Base-by-base conservation (phyloP, 2,888 invertebrate genomes). In the Eudasyphora cyanicolor region DNA sequence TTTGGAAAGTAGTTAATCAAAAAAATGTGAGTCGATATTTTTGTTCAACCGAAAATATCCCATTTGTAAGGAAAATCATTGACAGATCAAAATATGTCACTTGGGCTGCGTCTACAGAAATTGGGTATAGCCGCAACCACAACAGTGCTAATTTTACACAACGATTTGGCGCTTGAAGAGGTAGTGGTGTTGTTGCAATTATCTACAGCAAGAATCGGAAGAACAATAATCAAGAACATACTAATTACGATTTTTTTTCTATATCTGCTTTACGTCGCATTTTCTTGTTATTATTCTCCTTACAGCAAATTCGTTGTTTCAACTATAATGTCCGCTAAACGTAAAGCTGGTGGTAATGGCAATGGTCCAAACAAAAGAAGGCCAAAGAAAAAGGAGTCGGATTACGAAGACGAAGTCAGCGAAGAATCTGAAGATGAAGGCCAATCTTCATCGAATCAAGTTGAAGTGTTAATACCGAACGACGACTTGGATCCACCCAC, bases 401-500 rank as follows among this genome's bases (percentile, higher is more conserved):
- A 92, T 69, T 92, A 90, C 82, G 92, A 92, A 82, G 92, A 92
- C 45, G 92, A 92, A 51, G 87, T 91, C 2, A 92, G 91, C 74
- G 92, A 92, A 70, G 90, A 88, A 3, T 90, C 89, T 12, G 90
- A 89, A 12, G 89, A 86, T 54, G 88, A 89, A 6, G 88, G 86
- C 10, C 89, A 88, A 38, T 86, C 87, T 24, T 86, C 87, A 10
- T 87, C 88, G 4, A 89, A 88, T 51, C 87, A 91, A 70, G 90
- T 91, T 74, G 92, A 92, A 87, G 91, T 92, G 14, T 87, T 92
- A 3, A 92, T 92, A 79, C 92, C 93, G 38, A 93, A 93, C 6
- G 94, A 94, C 86, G 92, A 92, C 45, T 87, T 93, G 1, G 95
- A 95, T 84, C 93, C 94, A 14, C 93, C 93, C 5, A 92, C 93